Conservation (phyloP, 1,140 invertebrate genomes). For the Matsumurasca onukii region DNA sequence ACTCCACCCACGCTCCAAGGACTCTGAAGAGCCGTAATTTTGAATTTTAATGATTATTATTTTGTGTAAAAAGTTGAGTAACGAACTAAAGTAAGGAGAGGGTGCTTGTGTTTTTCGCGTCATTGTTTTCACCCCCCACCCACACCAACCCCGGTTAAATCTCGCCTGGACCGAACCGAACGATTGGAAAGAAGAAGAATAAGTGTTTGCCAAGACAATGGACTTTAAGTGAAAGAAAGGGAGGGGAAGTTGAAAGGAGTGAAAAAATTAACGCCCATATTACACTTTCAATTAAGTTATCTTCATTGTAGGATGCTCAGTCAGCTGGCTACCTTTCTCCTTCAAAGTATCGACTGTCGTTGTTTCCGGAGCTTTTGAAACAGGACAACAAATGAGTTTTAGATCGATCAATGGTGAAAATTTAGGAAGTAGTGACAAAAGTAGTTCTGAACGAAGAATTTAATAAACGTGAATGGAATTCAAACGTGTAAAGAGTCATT, state of each 20-base stretch:
- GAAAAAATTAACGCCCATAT: slow-evolving; percentile 29
- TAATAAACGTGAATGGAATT: too few relatives aligned
- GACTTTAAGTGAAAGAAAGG: not conserved
- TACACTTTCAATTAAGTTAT: slow-evolving; percentile 29
- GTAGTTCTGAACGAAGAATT: too few relatives aligned
- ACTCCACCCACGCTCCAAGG: not conserved
- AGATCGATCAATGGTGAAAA: too few relatives aligned
- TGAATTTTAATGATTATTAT: slow-evolving; percentile 10
- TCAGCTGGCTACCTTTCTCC: too few relatives aligned
- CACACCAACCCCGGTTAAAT: too few relatives aligned
- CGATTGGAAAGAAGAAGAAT: not conserved
- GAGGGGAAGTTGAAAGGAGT: slow-evolving; percentile 6
- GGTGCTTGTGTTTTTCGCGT: slow-evolving; percentile 10
- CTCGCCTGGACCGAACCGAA: too few relatives aligned
- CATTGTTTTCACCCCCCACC: slow-evolving; percentile 9
- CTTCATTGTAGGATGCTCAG: slow-evolving; percentile 2
- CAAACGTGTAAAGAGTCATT: too few relatives aligned
- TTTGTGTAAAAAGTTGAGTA: not conserved
- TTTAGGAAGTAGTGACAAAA: too few relatives aligned
- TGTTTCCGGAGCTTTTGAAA: too few relatives aligned
- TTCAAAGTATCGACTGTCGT: too few relatives aligned
- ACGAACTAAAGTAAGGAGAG: too few relatives aligned
- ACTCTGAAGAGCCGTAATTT: slow-evolving; percentile 1
- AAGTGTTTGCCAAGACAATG: slow-evolving; percentile 7
- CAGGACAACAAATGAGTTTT: too few relatives aligned